Evolutionary conservation across 2,888 invertebrate genomes (phyloP), one percentile per base, ranked within the genome.

Genomic region (Erebia palarica): DNA sequence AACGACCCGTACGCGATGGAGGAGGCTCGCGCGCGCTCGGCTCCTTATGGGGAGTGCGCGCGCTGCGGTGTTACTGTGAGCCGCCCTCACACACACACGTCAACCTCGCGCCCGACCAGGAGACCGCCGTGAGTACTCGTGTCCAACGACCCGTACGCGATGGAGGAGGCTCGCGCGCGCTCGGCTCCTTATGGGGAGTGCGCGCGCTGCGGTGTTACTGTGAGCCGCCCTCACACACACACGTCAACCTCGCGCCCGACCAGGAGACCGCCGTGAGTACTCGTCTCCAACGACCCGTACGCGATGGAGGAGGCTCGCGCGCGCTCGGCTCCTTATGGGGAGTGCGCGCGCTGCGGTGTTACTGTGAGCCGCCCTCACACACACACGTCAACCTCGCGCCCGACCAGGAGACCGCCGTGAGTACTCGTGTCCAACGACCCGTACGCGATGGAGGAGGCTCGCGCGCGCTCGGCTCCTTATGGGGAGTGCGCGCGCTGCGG

Each of bases 291-390:
- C 27, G 27, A 27, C 27, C 27, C 27, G 27, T 27, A 27, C 27
- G 27, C 4, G 27, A 27, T 27, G 27, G 27, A 27, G 27, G 27
- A 27, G 27, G 27, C 27, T 13, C 97, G 10, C 95, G 95, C 77
- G 99, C 99, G 0, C 92, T 97, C 7, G 95, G 97, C 74, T 98
- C 98, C 82, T 97, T 99, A 69, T 99, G 99, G 99, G 99, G 99
- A 94, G 94, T 98, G 73, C 94, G 95, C 78, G 95, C 96, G 13
- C 92, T 98, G 75, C 81, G 83, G 14, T 78, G 86, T 0, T 88
- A 88, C 85, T 81, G 77, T 75, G 78, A 80, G 78, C 97, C 97
- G n/a, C n/a, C n/a, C n/a, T n/a, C n/a, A n/a, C n/a, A n/a, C n/a
- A n/a, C n/a, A 3, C 77, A 77, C 64, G 59, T 68, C 13, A 51